Evolutionary conservation across 1,140 invertebrate genomes (phyloP), one percentile per base, ranked within the genome.

Genomic region (Cylas formicarius): DNA sequence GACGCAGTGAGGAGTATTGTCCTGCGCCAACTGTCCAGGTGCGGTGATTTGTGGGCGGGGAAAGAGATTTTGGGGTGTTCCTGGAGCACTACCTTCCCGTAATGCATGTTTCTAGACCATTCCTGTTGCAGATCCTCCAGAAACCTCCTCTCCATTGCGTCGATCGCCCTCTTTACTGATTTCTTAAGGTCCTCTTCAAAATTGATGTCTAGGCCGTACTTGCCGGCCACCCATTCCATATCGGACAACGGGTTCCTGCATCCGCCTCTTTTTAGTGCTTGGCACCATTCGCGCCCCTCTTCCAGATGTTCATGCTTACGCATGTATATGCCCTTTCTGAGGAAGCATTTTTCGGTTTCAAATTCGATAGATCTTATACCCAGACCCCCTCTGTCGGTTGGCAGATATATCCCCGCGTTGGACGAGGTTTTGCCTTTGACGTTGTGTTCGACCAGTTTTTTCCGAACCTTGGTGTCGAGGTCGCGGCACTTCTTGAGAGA

Each of bases 391-490:
- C 11, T 38, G 14, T 29, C 23, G 4, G 10, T n/a, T 27, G 38
- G 21, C 33, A 54, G 16, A 27, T 54, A 54, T 4, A 38, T 24
- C n/a, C 27, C n/a, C 11, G 42, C 47, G 22, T 46, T 51, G 7
- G 43, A 40, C 32, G 49, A 36, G 11, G 48, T 28, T 29, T 20
- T 37, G 8, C 43, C 44, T 29, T 47, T 53, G 2, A 51, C 18
- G n/a, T 49, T 55, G 8, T 54, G 17, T 32, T 34, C 22, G 1
- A 46, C 42, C 11, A 54, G 18, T 8, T 45, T 13, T 14, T 46
- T 53, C 19, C 55, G 13, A 24, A 55, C 11, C 18, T 40, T 42
- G 8, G 17, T 44, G 23, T 53, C 50, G 19, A 55, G 18, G n/a
- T 49, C 46, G 3, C 31, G n/a, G 35, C 48, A 54, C 19, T 23